Evolutionary conservation across 2,888 invertebrate genomes (phyloP).

Genomic region (Villa cingulata): DNA sequence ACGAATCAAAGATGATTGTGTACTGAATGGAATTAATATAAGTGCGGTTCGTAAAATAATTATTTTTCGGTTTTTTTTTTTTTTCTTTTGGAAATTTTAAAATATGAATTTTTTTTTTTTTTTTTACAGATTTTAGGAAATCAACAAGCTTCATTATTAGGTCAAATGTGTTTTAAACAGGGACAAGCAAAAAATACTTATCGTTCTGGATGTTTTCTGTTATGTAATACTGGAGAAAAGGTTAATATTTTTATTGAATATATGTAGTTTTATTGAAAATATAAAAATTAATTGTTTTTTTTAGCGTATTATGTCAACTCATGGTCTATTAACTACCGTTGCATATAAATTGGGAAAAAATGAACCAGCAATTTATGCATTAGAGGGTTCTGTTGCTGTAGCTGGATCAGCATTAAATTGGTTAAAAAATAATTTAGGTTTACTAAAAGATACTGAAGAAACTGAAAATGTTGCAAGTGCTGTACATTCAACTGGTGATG

Average conservation of each 20-base stretch:
- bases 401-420: conserved; percentile 89
- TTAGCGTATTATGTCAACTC: conserved; percentile 60
- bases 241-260: conserved; percentile 2
- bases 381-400: conserved; percentile 93
- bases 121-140: conserved; percentile 73
- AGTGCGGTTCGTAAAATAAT: conserved; percentile 31
- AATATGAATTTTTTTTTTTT: neutral
- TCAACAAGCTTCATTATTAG: conserved; percentile 88
- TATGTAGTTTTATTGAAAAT: neutral
- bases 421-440: conserved; percentile 79
- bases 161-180: conserved; percentile 74
- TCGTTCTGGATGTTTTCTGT: conserved; percentile 84
- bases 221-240: conserved; percentile 85
- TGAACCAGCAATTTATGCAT: conserved; percentile 70
- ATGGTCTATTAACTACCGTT: conserved; percentile 80
- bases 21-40: conserved; percentile 49
- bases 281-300: neutral
- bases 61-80: neutral
- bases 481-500: conserved; percentile 83
- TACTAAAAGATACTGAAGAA: conserved; percentile 63
- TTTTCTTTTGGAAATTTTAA: neutral
- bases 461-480: conserved; percentile 57
- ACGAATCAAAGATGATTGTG: conserved; percentile 49
- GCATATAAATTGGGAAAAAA: conserved; percentile 79
- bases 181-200: conserved; percentile 93